phyloP scores from a whole-genome alignment of 2,888 invertebrate genomes.

The Andrena trimmerana region DNA sequence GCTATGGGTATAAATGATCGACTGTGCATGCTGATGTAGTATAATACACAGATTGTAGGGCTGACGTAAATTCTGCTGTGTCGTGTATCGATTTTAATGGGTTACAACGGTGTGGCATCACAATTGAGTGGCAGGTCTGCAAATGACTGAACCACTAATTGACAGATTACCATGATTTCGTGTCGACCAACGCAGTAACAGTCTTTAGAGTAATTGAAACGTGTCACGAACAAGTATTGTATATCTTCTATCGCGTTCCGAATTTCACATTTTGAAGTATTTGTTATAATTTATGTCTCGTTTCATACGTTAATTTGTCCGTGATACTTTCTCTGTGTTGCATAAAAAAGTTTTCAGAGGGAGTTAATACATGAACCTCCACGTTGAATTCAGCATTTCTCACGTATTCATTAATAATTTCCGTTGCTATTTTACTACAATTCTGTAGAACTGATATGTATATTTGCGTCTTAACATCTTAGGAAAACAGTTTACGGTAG shows the following conservation, averaged over 20 bases:
- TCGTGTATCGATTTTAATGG: conserved; percentile 36
- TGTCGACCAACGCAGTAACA: conserved; percentile 21
- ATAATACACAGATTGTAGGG: conserved; percentile 8
- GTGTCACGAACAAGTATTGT: conserved; percentile 21
- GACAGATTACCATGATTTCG: conserved; percentile 49
- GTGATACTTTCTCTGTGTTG: too few relatives aligned
- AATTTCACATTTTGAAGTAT: neutral
- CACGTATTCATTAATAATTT: too few relatives aligned
- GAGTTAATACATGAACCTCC: too few relatives aligned
- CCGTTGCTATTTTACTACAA: too few relatives aligned
- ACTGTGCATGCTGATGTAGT: conserved; percentile 5
- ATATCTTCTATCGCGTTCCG: neutral
- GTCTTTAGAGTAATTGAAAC: conserved; percentile 41
- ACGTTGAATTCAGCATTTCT: too few relatives aligned
- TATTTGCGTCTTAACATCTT: too few relatives aligned
- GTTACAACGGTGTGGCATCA: conserved; percentile 8
- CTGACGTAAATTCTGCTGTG: conserved; percentile 17
- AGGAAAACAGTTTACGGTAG: too few relatives aligned
- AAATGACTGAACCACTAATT: conserved; percentile 51
- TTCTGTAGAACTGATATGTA: too few relatives aligned
- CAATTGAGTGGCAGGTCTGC: conserved; percentile 52
- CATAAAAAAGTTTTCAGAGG: too few relatives aligned
- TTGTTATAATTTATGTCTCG: neutral
- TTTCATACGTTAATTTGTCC: neutral
- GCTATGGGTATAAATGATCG: conserved; percentile 7